Base-by-base conservation (phyloP, 2,113 vertebrate species). In the Myrmecophaga tridactyla region DNA sequence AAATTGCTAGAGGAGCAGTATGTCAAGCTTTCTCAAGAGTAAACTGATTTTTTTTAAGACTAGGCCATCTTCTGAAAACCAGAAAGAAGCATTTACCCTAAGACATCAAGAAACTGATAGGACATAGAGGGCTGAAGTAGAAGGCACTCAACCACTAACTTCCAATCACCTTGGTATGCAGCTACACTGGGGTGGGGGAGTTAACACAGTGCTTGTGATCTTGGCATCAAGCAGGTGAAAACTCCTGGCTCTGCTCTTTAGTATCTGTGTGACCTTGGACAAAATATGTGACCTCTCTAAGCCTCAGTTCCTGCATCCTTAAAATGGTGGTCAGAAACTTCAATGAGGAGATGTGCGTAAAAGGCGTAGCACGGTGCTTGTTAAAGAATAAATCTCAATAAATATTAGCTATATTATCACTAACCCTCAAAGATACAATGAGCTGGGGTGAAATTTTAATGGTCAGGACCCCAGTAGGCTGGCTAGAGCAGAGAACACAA, bases 251-350 rank as follows among this genome's bases (percentile, higher is more conserved):
- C 41, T 86, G 46, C 3, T 31, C 27, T 13, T 96, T 39, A 81
- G 78, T 60, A 46, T 81, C 36, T 83, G 8, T 56, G 17, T 46
- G 43, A 82, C 14, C 36, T 23, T 90, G 43, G 36, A 48, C 39
- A 94, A 94, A n/a, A n/a, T 60, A 73, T 15, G 31, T 65, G 89
- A 86, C 17, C 25, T 86, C 58, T 78, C 36, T 56, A 78, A 73
- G 34, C 31, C 25, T 84, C 13, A 39, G 18, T 89, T 73, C 23
- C 62, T 92, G 93, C 17, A 43, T 88, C 17, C 67, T 96, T 89
- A 87, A 83, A 93, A 92, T 80, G 31, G 11, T n/a, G 17, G 9
- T 76, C 12, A 62, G 34, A 93, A 41, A 94, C 84, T 63, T 93
- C 70, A 85, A 72, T 63, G 81, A 84, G 31, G 14, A 46, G 60